These are phyloP conservation scores for Tetranychus truncatus DNA, from an alignment of 2,888 invertebrate species.

Conservation along the genomic window DNA sequence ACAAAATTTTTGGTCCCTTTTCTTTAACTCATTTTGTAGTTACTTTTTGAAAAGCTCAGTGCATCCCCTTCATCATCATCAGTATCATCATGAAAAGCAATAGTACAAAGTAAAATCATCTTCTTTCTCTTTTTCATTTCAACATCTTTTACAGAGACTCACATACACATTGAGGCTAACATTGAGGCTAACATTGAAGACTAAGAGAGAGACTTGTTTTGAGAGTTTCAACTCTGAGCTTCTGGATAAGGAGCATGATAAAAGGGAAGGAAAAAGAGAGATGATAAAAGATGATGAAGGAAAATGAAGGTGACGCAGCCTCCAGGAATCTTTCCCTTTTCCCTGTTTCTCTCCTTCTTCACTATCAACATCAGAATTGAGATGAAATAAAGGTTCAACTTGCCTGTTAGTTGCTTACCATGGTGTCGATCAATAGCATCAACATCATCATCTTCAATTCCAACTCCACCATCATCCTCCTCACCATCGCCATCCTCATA, in stretches of 20 bases:
- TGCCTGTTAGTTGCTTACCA: conserved; percentile 1
- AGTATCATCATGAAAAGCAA: no score
- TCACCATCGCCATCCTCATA: not conserved
- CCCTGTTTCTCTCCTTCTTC: not conserved
- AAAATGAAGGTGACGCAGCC: not conserved
- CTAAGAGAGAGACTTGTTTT: no score
- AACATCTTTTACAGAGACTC: no score
- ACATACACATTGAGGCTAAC: no score
- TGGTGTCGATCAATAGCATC: conserved; percentile 1
- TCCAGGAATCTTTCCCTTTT: not conserved
- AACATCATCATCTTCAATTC: not conserved
- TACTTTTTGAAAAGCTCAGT: no score
- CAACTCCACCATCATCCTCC: not conserved
- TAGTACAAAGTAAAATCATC: no score
- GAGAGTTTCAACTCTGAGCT: not conserved
- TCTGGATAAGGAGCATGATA: not conserved
- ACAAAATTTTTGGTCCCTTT: no score
- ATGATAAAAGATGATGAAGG: not conserved
- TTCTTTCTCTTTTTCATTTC: no score
- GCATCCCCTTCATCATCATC: no score
- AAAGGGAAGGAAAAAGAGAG: not conserved
- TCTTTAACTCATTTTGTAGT: no score
- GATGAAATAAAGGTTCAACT: not conserved
- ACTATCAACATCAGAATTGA: not conserved
- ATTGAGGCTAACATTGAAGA: no score